Conservation (phyloP, 2,113 vertebrate species). For the Grus americana region DNA sequence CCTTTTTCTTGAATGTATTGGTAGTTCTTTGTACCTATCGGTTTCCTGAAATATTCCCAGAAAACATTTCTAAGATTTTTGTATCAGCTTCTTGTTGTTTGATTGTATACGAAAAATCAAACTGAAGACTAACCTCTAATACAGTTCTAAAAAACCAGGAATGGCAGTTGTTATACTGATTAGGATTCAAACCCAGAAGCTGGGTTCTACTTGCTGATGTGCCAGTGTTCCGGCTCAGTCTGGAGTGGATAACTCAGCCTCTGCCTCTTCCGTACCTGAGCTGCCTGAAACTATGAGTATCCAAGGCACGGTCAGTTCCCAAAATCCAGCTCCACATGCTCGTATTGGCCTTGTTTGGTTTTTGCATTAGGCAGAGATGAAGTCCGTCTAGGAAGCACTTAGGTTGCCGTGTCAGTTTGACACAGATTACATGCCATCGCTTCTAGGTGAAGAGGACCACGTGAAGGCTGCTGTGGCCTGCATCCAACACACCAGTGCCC, state of each 20-base stretch:
- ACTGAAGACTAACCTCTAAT: background rate
- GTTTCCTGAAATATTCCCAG: conserved; percentile 10
- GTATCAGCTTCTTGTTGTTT: background rate
- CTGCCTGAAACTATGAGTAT: background rate
- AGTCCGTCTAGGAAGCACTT: background rate
- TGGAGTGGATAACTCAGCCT: background rate
- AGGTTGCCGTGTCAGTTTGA: background rate
- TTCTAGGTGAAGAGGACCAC: background rate
- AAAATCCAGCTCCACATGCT: background rate
- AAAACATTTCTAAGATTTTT: conserved; percentile 37
- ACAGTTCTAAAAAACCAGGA: background rate
- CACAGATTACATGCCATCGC: background rate
- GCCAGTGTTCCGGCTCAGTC: background rate
- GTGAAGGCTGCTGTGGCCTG: background rate
- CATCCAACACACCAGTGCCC: background rate
- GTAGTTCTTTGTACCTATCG: background rate
- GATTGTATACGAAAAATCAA: background rate
- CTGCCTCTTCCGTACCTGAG: background rate
- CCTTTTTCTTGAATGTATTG: background rate
- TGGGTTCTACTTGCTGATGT: background rate
- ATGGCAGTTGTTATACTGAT: background rate
- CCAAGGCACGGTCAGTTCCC: background rate
- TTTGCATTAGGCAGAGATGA: background rate
- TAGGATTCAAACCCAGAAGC: background rate
- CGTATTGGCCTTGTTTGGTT: background rate